Evolutionary conservation across 2,888 invertebrate genomes (phyloP).

Genomic region (Megastigmus dorsalis): DNA sequence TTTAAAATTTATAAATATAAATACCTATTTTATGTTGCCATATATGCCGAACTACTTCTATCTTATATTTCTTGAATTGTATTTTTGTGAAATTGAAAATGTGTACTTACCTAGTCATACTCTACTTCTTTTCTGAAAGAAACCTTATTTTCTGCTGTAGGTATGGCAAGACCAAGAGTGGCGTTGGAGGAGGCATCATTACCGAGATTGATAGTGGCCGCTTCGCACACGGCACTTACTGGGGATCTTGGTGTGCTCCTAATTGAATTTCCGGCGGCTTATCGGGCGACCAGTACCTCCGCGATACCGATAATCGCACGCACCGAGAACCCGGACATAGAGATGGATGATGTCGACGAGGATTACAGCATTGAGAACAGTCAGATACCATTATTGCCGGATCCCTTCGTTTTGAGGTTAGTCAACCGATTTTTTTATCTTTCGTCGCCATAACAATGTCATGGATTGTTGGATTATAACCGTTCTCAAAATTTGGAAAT

Average conservation of each 20-base stretch:
- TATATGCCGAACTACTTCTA: too few relatives aligned
- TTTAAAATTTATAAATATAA: too few relatives aligned
- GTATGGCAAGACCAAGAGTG: conserved; percentile 59
- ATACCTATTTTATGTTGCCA: too few relatives aligned
- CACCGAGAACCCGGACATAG: conserved; percentile 59
- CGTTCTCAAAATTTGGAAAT: too few relatives aligned
- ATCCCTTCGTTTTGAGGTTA: conserved; percentile 65
- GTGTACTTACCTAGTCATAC: too few relatives aligned
- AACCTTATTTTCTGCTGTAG: too few relatives aligned
- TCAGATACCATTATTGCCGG: conserved; percentile 40
- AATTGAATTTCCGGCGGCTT: conserved; percentile 68
- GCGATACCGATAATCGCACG: conserved; percentile 68
- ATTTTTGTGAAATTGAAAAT: too few relatives aligned
- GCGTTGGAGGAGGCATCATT: conserved; percentile 61
- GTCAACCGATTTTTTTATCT: neutral
- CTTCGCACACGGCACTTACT: conserved; percentile 85
- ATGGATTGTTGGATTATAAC: too few relatives aligned
- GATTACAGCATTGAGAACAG: conserved; percentile 43
- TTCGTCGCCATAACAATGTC: too few relatives aligned
- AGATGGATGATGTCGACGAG: conserved; percentile 60
- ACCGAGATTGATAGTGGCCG: conserved; percentile 81
- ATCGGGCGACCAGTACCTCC: conserved; percentile 71
- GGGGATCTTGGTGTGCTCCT: conserved; percentile 86
- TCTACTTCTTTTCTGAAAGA: too few relatives aligned
- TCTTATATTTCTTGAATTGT: too few relatives aligned